A percentile compares a stretch with the other conserved stretches of the same genome.
Conservation (phyloP, 2,888 invertebrate species). For the Mechanitis messenoides region DNA sequence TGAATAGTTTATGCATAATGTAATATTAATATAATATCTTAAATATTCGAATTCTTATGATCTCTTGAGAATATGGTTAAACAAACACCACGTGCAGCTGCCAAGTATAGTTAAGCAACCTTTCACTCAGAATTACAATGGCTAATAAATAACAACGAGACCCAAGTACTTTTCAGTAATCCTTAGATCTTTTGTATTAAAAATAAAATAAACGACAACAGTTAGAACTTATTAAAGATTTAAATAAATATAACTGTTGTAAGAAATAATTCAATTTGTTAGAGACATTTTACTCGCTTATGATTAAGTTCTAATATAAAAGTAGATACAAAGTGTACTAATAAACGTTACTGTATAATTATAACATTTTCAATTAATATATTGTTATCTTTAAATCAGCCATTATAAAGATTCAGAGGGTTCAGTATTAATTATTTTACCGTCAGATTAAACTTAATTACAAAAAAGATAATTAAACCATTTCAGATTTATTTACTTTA, state of each 20-base stretch:
- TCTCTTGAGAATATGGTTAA: constrained; percentile 18
- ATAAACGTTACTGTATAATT: constrained; percentile 4
- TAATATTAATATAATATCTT: background rate
- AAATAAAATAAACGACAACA: background rate
- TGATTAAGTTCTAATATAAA: no score
- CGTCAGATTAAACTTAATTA: constrained; percentile 72
- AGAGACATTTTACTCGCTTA: no score
- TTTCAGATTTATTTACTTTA: constrained; percentile 73
- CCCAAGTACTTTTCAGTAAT: constrained; percentile 7
- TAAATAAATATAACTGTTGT: no score
- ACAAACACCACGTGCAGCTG: constrained; percentile 28
- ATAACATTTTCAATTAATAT: constrained; percentile 10
- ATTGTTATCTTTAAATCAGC: constrained; percentile 22
- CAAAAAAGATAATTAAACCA: constrained; percentile 72
- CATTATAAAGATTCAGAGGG: constrained; percentile 22
- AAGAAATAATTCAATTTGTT: no score
- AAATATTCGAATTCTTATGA: background rate
- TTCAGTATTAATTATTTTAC: constrained; percentile 43
- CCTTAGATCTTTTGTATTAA: constrained; percentile 4
- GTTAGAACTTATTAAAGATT: background rate
- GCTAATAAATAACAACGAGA: constrained; percentile 16
- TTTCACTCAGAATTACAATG: constrained; percentile 25
- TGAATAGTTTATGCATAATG: background rate
- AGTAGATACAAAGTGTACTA: no score
- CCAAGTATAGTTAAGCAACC: constrained; percentile 16